Evolutionary conservation across 2,888 invertebrate genomes (phyloP), one percentile per base, ranked within the genome.

Genomic region (Byasa hedistus): DNA sequence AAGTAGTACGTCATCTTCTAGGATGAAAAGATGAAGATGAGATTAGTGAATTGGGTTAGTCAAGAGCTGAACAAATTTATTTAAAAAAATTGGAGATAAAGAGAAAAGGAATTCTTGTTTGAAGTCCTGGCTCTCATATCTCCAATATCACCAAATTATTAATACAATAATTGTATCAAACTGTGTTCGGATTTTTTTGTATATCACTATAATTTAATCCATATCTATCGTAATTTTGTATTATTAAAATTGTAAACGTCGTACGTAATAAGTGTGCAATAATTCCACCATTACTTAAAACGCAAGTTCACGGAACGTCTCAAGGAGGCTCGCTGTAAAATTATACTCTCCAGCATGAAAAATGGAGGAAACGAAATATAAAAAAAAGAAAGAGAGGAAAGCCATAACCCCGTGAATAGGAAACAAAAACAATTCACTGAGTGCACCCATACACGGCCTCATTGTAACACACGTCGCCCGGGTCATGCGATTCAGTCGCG

Each of bases 381-480:
- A 32, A 32, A 32, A 32, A 32, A 32, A 32, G 10, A 32, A 32
- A 1, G 32, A 75, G 73, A 72, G 73, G 78, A 80, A 75, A 73
- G 73, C 72, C 71, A 73, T 72, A 73, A 72, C 71, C 64, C 64
- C 72, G 72, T 74, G 74, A 76, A 77, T 76, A 76, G 75, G 76
- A 84, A 86, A 87, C 79, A 84, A 86, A 87, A 89, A 90, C 91
- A 89, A 89, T 89, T 82, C 84, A 80, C 84, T 85, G 85, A 90
- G 87, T 90, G 89, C 90, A 80, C 77, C 80, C 81, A 82, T 82
- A 82, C 80, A 79, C 78, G 77, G 68, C 69, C 72, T 74, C 75
- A 80, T 80, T 79, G 85, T 79, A 78, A 85, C 87, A 87, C 80
- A 86, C 85, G 83, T 84, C 79, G 70, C 63, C 44, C 81, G 77